Percentiles rank a stretch among this genome's conserved stretches.
Evolutionary conservation across 2,113 vertebrate species (phyloP).

Genomic region (Peromyscus polionotus): DNA sequence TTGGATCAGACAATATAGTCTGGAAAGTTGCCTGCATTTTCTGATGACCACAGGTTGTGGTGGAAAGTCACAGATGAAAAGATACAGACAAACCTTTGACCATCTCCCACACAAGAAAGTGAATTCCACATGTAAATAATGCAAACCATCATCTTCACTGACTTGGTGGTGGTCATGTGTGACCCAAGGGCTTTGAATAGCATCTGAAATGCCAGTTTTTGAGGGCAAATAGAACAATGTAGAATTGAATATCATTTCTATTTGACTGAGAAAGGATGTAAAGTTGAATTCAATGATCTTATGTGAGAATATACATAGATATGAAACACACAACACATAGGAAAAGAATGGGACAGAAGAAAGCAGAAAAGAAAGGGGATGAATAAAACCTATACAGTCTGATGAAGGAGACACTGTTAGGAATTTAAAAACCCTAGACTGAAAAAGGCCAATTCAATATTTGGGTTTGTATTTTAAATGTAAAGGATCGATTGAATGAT

Average conservation of each 20-base stretch:
- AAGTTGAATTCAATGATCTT: background rate
- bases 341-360: background rate
- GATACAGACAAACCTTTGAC: background rate
- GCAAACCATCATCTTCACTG: background rate
- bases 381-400: background rate
- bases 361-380: background rate
- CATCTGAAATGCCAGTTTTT: background rate
- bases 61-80: background rate
- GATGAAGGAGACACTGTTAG: conserved; percentile 14
- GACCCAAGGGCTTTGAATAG: background rate
- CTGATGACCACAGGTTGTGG: background rate
- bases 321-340: background rate
- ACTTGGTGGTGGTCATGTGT: background rate
- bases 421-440: conserved; percentile 39
- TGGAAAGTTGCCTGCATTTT: background rate
- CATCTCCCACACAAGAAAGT: background rate
- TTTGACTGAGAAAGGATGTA: background rate
- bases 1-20: background rate
- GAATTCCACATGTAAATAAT: background rate
- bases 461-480: conserved; percentile 37
- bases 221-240: background rate
- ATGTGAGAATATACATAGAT: background rate
- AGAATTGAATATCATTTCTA: conserved; percentile 35
- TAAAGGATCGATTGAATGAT: conserved; percentile 9
- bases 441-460: conserved; percentile 47